Conservation (phyloP, 1,140 invertebrate species). For the Caenorhabditis inopinata region DNA sequence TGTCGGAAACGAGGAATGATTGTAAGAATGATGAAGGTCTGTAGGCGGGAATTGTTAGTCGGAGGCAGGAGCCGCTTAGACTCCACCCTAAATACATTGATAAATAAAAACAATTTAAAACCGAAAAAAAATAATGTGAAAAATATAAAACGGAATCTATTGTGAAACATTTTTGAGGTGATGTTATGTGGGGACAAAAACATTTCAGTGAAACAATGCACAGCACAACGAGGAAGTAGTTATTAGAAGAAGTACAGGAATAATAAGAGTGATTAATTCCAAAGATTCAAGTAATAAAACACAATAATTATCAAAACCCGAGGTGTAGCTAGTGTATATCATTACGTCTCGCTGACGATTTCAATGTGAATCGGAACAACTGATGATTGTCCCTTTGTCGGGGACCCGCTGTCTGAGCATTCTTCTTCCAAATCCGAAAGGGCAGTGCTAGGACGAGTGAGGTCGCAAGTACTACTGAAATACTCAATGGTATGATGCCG, state of each 20-base stretch:
- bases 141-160: too few species aligned
- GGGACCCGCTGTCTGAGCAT: slow-evolving; percentile 36
- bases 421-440: slow-evolving; percentile 44
- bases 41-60: not conserved
- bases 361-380: slow-evolving; percentile 6
- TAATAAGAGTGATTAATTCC: not conserved
- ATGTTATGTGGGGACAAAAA: not conserved
- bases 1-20: not conserved
- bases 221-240: not conserved
- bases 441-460: slow-evolving; percentile 39
- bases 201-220: not conserved
- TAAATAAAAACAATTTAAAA: not conserved
- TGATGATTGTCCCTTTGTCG: not conserved
- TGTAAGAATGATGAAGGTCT: not conserved
- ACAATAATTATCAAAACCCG: not conserved
- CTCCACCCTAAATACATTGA: not conserved
- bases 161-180: too few species aligned
- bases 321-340: not conserved
- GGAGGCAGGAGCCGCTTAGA: not conserved
- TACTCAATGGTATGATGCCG: too few species aligned
- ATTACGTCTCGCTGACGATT: slow-evolving; percentile 3
- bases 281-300: not conserved
- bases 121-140: too few species aligned
- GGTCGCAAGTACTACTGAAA: slow-evolving; percentile 14
- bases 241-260: not conserved